These are phyloP conservation scores for Gambusia affinis DNA, from an alignment of 2,113 vertebrate species.

Conservation along the genomic window DNA sequence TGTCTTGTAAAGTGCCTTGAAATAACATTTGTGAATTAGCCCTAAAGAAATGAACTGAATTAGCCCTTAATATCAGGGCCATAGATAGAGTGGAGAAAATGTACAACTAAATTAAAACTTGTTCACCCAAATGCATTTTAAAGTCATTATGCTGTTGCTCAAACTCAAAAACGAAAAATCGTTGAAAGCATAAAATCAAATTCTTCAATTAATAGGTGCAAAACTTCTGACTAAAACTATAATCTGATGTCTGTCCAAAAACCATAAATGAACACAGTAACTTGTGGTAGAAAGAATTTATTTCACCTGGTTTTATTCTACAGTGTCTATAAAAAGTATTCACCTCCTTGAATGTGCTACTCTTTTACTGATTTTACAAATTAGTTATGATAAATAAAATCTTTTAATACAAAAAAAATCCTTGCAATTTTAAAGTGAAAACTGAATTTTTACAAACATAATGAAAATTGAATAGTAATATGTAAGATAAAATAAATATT, in stretches of 20 bases:
- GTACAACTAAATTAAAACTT: neutral
- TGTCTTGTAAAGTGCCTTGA: neutral
- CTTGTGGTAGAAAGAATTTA: neutral
- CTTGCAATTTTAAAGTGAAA: no score
- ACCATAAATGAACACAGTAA: neutral
- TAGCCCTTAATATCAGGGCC: neutral
- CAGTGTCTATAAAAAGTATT: no score
- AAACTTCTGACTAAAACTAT: neutral
- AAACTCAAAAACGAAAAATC: neutral
- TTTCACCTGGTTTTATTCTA: neutral
- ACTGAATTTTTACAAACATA: no score
- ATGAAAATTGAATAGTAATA: no score
- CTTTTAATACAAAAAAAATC: no score
- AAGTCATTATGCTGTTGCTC: neutral
- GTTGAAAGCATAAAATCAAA: neutral
- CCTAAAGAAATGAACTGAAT: neutral
- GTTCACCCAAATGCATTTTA: neutral
- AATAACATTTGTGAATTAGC: neutral
- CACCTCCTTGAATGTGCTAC: no score
- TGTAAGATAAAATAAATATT: no score
- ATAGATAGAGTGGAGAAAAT: neutral
- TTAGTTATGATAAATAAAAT: no score
- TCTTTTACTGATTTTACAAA: no score
- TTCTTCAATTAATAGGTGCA: neutral
- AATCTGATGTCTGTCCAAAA: conserved; percentile 4